Conservation (phyloP, 2,797 vertebrate genomes). For the Jordanella pulchra region DNA sequence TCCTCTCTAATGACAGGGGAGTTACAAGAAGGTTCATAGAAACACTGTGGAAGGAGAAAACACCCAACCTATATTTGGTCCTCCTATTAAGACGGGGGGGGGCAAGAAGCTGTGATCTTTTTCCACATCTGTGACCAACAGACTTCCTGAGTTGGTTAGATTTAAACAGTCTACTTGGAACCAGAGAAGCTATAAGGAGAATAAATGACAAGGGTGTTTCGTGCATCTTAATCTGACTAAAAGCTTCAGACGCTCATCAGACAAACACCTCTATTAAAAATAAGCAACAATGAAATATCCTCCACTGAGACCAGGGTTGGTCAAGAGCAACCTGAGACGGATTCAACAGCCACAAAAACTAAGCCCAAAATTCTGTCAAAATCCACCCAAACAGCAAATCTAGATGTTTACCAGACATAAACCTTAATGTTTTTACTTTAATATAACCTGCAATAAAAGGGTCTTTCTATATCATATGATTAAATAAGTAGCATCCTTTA, state of each 20-base stretch:
- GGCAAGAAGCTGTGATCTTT: conserved; percentile 42
- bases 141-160: conserved; percentile 20
- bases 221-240: conserved; percentile 24
- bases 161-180: conserved; percentile 18
- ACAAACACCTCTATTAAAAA: not conserved
- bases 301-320: not conserved
- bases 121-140: conserved; percentile 31
- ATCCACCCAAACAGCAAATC: too few relatives aligned
- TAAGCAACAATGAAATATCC: not conserved
- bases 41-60: conserved; percentile 52
- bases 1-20: conserved; percentile 71
- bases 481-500: too few relatives aligned
- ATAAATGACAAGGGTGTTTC: conserved; percentile 18
- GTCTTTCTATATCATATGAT: too few relatives aligned
- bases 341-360: not conserved
- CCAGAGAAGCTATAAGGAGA: conserved; percentile 25
- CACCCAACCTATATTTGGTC: conserved; percentile 51
- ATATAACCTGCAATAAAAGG: too few relatives aligned
- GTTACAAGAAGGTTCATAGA: conserved; percentile 40
- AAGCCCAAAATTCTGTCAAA: too few relatives aligned
- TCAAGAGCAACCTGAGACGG: not conserved
- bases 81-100: conserved; percentile 50
- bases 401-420: too few relatives aligned
- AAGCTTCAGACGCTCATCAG: conserved; percentile 18
- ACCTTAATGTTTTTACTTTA: too few relatives aligned